Conservation (phyloP, 2,113 vertebrate species). For the Barbus barbus region DNA sequence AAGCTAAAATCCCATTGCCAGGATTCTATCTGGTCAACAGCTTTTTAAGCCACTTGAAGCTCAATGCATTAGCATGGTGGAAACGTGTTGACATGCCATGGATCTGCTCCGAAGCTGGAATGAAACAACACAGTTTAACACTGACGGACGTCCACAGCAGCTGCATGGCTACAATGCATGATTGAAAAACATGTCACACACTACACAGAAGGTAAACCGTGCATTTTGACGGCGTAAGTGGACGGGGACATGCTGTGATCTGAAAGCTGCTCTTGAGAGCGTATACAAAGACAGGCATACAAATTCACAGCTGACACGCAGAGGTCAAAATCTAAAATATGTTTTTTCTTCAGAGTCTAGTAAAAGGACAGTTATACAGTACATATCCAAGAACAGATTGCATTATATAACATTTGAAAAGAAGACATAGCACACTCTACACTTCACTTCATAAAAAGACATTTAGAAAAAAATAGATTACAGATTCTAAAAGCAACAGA, state of each 20-base stretch:
- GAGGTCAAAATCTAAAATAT: conserved; percentile 28
- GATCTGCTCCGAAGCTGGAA: conserved; percentile 52
- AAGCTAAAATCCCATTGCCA: conserved; percentile 49
- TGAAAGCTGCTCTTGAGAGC: conserved; percentile 51
- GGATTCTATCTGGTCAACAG: conserved; percentile 52
- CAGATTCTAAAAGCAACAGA: background rate
- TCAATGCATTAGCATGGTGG: conserved; percentile 49
- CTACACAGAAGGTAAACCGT: conserved; percentile 52
- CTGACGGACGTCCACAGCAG: conserved; percentile 7
- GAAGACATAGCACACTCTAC: background rate
- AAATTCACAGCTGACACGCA: conserved; percentile 44
- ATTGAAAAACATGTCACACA: conserved; percentile 57
- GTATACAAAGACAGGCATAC: conserved; percentile 34
- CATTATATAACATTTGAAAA: background rate
- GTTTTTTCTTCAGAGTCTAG: background rate
- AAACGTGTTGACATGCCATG: conserved; percentile 58
- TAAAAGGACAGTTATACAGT: conserved; percentile 28
- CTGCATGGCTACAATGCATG: conserved; percentile 36
- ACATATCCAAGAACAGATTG: background rate
- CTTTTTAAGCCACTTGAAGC: conserved; percentile 50
- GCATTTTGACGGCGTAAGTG: conserved; percentile 47
- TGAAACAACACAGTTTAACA: conserved; percentile 48
- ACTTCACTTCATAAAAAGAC: background rate
- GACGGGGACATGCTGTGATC: conserved; percentile 43
- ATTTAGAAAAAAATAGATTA: background rate